These are phyloP conservation scores for Urechis unicinctus DNA, from an alignment of 2,888 invertebrate genomes.

Conservation along the genomic window DNA sequence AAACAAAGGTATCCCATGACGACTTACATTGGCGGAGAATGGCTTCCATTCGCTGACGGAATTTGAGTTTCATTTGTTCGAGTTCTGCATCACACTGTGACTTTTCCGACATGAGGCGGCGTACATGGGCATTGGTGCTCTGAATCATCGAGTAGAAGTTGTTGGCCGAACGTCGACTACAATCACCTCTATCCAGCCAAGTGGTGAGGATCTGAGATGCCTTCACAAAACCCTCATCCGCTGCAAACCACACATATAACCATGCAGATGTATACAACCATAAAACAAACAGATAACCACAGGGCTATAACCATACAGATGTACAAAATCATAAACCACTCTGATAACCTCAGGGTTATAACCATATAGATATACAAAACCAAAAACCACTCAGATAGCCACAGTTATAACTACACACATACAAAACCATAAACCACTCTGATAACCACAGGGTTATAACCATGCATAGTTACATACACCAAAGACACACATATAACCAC, in stretches of 20 bases:
- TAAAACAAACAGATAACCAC: neutral
- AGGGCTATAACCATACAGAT: too few species aligned
- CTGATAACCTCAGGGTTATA: too few species aligned
- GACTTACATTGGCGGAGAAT: slow-evolving; percentile 89
- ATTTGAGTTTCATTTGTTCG: slow-evolving; percentile 73
- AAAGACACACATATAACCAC: too few species aligned
- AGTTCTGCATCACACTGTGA: slow-evolving; percentile 81
- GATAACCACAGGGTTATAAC: too few species aligned
- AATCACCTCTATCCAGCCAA: slow-evolving; percentile 92
- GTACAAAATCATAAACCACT: too few species aligned
- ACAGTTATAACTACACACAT: too few species aligned
- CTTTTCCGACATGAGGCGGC: slow-evolving; percentile 78
- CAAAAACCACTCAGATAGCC: too few species aligned
- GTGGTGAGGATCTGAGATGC: slow-evolving; percentile 78
- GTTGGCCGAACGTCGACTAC: slow-evolving; percentile 82
- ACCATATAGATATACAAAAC: too few species aligned
- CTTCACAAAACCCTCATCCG: slow-evolving; percentile 75
- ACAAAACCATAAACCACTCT: too few species aligned
- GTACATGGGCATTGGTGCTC: slow-evolving; percentile 79
- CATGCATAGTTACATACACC: too few species aligned
- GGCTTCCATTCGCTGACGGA: slow-evolving; percentile 76
- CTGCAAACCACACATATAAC: slow-evolving; percentile 28
- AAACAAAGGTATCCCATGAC: neutral
- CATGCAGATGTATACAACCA: neutral
- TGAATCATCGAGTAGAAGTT: slow-evolving; percentile 94